A percentile compares a stretch with the other conserved stretches of the same genome.
Conservation (phyloP, 1,140 invertebrate genomes). For the Tetraneura akinire region DNA sequence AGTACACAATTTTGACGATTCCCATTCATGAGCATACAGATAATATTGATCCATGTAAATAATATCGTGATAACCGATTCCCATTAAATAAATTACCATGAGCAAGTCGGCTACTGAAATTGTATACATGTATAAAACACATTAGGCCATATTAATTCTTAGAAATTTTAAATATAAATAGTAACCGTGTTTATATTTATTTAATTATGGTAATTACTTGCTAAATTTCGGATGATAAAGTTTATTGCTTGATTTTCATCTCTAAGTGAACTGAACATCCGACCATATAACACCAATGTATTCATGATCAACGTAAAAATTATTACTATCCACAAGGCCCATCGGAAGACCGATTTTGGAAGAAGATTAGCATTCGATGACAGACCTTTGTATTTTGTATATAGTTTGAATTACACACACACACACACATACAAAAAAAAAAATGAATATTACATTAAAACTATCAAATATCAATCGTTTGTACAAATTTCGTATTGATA, state of each 20-base stretch:
- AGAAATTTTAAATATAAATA: no score
- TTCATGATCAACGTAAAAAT: slow-evolving; percentile 70
- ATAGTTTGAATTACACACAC: not conserved
- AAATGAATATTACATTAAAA: not conserved
- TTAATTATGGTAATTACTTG: slow-evolving; percentile 60
- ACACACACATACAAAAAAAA: no score
- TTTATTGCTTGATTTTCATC: slow-evolving; percentile 63
- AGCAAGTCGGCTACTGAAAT: slow-evolving; percentile 71
- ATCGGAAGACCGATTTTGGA: slow-evolving; percentile 65
- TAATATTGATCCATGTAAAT: slow-evolving; percentile 69
- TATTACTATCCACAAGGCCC: slow-evolving; percentile 74
- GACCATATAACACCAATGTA: slow-evolving; percentile 68
- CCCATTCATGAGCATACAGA: slow-evolving; percentile 68
- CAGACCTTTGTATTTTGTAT: slow-evolving; percentile 59
- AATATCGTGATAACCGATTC: slow-evolving; percentile 70
- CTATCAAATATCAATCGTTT: no score
- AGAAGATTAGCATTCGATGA: slow-evolving; percentile 71
- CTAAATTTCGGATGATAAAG: slow-evolving; percentile 72
- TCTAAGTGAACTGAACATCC: slow-evolving; percentile 66
- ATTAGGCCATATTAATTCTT: no score
- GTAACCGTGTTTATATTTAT: no score
- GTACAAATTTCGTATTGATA: no score
- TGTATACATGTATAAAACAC: not conserved
- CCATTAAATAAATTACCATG: slow-evolving; percentile 76
- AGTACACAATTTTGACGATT: slow-evolving; percentile 58